Conservation (phyloP, 2,113 vertebrate species). For the Ptilonorhynchus violaceus region DNA sequence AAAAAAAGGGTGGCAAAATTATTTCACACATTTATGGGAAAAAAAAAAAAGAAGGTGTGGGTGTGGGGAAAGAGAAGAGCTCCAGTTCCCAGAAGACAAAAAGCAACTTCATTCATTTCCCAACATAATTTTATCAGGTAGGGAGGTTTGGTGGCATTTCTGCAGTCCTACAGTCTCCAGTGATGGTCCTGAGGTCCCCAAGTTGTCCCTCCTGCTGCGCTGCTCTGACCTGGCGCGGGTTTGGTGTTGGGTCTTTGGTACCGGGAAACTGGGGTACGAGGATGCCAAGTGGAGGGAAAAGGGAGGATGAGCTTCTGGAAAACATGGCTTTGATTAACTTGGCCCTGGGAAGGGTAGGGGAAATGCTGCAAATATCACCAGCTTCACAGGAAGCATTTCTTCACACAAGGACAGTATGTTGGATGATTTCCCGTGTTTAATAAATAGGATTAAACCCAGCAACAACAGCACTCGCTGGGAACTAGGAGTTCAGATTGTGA, state of each 20-base stretch:
- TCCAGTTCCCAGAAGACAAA: not conserved
- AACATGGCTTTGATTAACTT: not conserved
- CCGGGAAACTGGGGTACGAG: not conserved
- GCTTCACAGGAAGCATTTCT: not conserved
- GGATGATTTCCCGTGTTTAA: not conserved
- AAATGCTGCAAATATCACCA: not conserved
- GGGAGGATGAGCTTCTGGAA: not conserved
- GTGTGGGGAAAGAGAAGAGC: constrained; percentile 20
- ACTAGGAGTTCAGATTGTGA: not conserved
- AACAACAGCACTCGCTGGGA: not conserved
- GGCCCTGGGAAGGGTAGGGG: not conserved
- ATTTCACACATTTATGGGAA: constrained; percentile 20
- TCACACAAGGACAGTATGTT: not conserved
- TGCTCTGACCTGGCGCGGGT: not conserved
- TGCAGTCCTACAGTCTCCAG: not conserved
- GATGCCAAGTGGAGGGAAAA: not conserved
- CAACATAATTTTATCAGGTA: not conserved
- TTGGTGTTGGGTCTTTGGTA: not conserved
- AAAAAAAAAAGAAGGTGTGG: not conserved
- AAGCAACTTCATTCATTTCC: constrained; percentile 42
- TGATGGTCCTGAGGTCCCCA: not conserved
- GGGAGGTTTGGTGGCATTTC: not conserved
- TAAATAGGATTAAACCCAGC: constrained; percentile 19
- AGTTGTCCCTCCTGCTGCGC: not conserved
- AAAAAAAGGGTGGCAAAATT: constrained; percentile 7